Conservation (phyloP, 2,888 invertebrate genomes). For the Clostera curtula region DNA sequence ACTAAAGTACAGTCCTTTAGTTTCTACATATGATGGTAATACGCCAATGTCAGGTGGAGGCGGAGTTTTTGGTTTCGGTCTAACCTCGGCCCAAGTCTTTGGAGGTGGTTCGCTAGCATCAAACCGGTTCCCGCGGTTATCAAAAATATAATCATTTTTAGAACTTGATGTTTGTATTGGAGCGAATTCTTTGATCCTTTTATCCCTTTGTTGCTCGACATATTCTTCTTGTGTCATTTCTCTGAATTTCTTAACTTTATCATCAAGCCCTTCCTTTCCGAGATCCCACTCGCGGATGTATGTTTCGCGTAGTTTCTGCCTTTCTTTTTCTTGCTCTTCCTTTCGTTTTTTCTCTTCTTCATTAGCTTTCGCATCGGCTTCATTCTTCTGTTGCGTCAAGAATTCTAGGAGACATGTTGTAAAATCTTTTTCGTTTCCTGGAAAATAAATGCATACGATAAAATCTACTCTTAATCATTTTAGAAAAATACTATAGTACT, state of each 20-base stretch:
- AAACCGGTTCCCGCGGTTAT: conserved; percentile 41
- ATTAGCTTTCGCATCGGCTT: conserved; percentile 58
- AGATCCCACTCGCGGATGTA: conserved; percentile 83
- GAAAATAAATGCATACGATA: too few relatives aligned
- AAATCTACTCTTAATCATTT: too few relatives aligned
- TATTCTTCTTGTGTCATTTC: conserved; percentile 86
- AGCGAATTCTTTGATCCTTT: conserved; percentile 85
- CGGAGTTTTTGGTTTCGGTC: conserved; percentile 36
- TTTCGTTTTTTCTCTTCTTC: conserved; percentile 51
- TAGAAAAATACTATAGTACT: too few relatives aligned
- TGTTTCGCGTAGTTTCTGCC: conserved; percentile 65
- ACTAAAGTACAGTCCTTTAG: conserved; percentile 56
- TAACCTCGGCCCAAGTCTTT: conserved; percentile 57
- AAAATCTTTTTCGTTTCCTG: conserved; percentile 59
- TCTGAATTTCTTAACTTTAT: conserved; percentile 54
- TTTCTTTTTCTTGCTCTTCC: conserved; percentile 61
- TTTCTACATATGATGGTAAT: conserved; percentile 18
- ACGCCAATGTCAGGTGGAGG: conserved; percentile 40
- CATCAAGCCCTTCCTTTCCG: conserved; percentile 78
- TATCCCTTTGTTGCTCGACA: conserved; percentile 82
- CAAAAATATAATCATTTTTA: conserved; percentile 37
- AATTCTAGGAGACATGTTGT: conserved; percentile 57
- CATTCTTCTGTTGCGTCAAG: conserved; percentile 63
- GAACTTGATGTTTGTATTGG: conserved; percentile 66
- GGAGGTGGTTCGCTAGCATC: conserved; percentile 12